phyloP scores from a whole-genome alignment of 2,113 vertebrate genomes.

The Seriola aureovittata region DNA sequence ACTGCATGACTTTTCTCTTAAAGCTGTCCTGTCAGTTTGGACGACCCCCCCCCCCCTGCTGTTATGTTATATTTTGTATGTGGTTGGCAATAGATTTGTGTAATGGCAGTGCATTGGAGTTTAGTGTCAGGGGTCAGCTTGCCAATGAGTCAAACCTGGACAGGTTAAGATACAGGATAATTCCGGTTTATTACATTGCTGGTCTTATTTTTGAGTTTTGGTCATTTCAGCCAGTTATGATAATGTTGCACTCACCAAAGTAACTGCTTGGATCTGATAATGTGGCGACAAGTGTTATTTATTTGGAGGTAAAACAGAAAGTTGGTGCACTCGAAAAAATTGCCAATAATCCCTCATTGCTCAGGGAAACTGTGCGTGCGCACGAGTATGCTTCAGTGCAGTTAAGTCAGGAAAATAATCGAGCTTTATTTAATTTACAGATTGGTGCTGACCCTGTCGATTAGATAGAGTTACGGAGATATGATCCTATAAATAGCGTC shows the following conservation, averaged over 20 bases:
- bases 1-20: neutral
- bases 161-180: neutral
- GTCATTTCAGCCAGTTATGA: neutral
- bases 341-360: neutral
- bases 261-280: neutral
- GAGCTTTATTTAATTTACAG: conserved; percentile 42
- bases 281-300: neutral
- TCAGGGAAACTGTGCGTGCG: too few relatives aligned
- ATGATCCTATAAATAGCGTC: conserved; percentile 1
- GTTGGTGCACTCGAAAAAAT: neutral
- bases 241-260: neutral
- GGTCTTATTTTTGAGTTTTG: neutral
- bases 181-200: neutral
- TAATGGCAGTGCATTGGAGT: neutral
- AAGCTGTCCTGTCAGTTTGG: neutral
- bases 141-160: neutral
- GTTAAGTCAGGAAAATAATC: conserved; percentile 28
- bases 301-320: neutral
- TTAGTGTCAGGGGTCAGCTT: neutral
- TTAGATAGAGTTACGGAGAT: conserved; percentile 28
- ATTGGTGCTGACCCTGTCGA: conserved; percentile 16
- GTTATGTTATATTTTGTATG: neutral
- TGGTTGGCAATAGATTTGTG: neutral
- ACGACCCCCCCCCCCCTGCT: too few relatives aligned
- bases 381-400: neutral